A percentile compares a stretch with the other conserved stretches of the same genome.
Evolutionary conservation across 2,113 vertebrate species (phyloP).

Genomic region (Hippocampus guttulatus): DNA sequence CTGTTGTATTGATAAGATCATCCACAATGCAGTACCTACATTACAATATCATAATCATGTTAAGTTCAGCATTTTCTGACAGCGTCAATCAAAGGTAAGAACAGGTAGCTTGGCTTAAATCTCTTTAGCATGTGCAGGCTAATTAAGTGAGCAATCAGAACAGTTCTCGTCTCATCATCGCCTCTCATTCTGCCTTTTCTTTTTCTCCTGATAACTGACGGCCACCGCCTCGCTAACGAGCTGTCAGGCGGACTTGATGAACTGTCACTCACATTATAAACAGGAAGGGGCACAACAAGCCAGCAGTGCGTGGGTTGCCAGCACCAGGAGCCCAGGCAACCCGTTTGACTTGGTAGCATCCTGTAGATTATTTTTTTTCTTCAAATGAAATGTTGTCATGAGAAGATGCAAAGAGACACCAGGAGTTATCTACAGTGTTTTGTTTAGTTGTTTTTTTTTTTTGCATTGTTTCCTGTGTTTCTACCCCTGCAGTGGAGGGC

Average conservation of each 20-base stretch:
- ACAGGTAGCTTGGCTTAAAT: too few relatives aligned
- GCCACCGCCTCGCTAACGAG: background rate
- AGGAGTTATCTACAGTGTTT: background rate
- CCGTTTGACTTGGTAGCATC: background rate
- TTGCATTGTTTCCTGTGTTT: constrained; percentile 4
- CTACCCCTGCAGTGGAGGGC: constrained; percentile 42
- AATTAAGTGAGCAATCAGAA: background rate
- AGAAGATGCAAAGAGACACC: background rate
- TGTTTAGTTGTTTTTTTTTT: background rate
- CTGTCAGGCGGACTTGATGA: background rate
- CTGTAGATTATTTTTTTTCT: background rate
- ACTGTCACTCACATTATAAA: background rate
- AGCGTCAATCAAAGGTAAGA: too few relatives aligned
- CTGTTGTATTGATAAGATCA: too few relatives aligned
- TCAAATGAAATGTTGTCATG: too few relatives aligned
- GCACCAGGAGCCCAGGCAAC: background rate
- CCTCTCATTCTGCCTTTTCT: background rate
- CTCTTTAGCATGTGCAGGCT: background rate
- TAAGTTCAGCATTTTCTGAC: too few relatives aligned
- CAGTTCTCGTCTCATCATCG: background rate
- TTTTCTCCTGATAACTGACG: background rate
- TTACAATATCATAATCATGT: too few relatives aligned
- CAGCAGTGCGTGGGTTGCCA: background rate
- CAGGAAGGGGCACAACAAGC: background rate
- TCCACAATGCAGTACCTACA: too few relatives aligned